A percentile compares a stretch with the other conserved stretches of the same genome.
These are phyloP conservation scores for Rhinichthys osculus DNA, from an alignment of 2,797 vertebrate species.

Conservation along the genomic window DNA sequence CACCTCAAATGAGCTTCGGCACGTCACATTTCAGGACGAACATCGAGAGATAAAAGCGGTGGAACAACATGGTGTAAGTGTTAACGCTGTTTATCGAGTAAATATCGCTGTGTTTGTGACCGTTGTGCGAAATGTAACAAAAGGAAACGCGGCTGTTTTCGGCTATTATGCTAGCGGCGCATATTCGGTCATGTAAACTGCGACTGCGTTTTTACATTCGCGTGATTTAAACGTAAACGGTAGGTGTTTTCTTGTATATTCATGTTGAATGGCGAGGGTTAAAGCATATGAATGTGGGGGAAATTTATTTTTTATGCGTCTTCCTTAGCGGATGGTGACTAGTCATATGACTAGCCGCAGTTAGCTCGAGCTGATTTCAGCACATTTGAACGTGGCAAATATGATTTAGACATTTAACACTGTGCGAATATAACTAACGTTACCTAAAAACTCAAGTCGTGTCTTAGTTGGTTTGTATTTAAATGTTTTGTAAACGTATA, in stretches of 20 bases:
- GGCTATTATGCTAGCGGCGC: constrained; percentile 19
- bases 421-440: too few species aligned
- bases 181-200: background rate
- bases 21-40: background rate
- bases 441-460: background rate
- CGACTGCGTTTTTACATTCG: background rate
- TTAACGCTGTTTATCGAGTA: background rate
- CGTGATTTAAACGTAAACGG: background rate
- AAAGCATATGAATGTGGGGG: background rate
- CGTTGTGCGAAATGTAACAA: background rate
- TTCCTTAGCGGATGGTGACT: background rate
- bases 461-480: background rate
- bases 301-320: background rate
- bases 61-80: constrained; percentile 1
- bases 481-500: background rate
- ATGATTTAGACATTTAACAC: background rate
- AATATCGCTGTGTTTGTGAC: background rate
- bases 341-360: constrained; percentile 27
- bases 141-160: background rate
- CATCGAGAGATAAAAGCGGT: background rate
- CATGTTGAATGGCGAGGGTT: background rate
- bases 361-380: constrained; percentile 11
- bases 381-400: background rate
- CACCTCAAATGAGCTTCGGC: background rate
- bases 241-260: too few species aligned